Evolutionary conservation across 2,797 vertebrate species (phyloP), one percentile per base, ranked within the genome.

Genomic region (Clarias platycephalus): DNA sequence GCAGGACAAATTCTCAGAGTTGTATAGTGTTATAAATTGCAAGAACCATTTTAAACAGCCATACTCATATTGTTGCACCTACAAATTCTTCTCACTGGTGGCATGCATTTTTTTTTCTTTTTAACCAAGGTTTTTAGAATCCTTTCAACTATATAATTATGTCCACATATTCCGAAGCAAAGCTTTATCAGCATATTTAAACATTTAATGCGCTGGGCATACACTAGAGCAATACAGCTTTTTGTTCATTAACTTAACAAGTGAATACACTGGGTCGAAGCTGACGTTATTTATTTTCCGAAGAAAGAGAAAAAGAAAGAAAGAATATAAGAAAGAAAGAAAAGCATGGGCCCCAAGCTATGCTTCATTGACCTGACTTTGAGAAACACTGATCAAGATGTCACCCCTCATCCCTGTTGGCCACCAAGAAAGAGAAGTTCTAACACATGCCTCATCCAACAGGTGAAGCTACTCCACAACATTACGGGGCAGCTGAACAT

Each of bases 1-100:
- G 49, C 37, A 78, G 63, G 62, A 37, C 62, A 82, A 34, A 20
- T 24, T 49, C 22, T 37, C 34, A 15, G n/a, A 24, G 55, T 15
- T 57, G 4, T 78, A 62, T 22, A 16, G 53, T 70, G 84, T 70
- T 70, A 68, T 70, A 82, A 82, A 82, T 24, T 37, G 70, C n/a
- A 44, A 76, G 37, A 71, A 77, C 4, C 3, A 8, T 15, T 60
- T 57, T 75, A 31, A 55, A 55, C 16, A 60, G 31, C 22, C 22
- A n/a, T 78, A 34, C 40, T 79, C 7, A 79, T 44, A 28, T 13
- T 63, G 34, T 63, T 63, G 34, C 76, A 77, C 37, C 74, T 58
- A 20, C 20, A 10, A 31, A 2, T 76, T 44, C 37, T 5, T 24
- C 5, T 44, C 71, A 53, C 12, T 34, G 28, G 55, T 77, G 20